phyloP scores from a whole-genome alignment of 1,140 invertebrate genomes.

The Scaptomyza pallida region DNA sequence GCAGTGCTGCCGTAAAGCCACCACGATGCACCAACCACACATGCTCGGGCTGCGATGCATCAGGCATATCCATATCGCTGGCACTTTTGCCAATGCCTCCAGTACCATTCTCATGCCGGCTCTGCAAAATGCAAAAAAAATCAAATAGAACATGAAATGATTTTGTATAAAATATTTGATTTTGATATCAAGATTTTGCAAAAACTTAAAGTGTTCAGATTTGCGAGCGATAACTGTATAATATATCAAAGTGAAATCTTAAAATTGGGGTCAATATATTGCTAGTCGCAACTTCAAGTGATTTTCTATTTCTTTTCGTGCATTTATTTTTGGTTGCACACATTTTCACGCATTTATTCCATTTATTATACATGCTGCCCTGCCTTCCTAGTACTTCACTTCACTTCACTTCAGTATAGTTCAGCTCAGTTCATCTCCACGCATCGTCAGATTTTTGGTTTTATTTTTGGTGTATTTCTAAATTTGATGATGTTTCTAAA shows the following conservation, averaged over 20 bases:
- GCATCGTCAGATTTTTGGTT: slow-evolving; percentile 44
- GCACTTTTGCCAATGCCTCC: slow-evolving; percentile 37
- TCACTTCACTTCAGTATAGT: slow-evolving; percentile 19
- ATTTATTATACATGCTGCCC: slow-evolving; percentile 66
- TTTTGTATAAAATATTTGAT: no score
- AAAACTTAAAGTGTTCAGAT: background rate
- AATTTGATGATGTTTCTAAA: slow-evolving; percentile 80
- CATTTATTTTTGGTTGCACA: slow-evolving; percentile 58
- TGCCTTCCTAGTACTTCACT: slow-evolving; percentile 37
- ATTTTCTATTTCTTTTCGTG: slow-evolving; percentile 19
- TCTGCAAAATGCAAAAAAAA: slow-evolving; percentile 60
- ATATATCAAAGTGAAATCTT: slow-evolving; percentile 18
- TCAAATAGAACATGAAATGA: no score
- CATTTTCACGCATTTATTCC: slow-evolving; percentile 80
- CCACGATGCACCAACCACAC: slow-evolving; percentile 96
- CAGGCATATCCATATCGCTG: slow-evolving; percentile 90
- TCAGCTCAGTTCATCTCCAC: slow-evolving; percentile 43
- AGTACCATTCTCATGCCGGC: slow-evolving; percentile 86
- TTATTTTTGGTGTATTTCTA: slow-evolving; percentile 74
- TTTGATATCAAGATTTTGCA: no score
- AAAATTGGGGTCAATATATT: slow-evolving; percentile 74
- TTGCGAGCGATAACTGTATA: slow-evolving; percentile 3
- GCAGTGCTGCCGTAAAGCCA: slow-evolving; percentile 92
- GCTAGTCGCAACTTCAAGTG: slow-evolving; percentile 70
- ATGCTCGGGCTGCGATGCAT: slow-evolving; percentile 86